Evolutionary conservation across 1,140 invertebrate genomes (phyloP), one percentile per base, ranked within the genome.

Genomic region (Drosophila sucinea): DNA sequence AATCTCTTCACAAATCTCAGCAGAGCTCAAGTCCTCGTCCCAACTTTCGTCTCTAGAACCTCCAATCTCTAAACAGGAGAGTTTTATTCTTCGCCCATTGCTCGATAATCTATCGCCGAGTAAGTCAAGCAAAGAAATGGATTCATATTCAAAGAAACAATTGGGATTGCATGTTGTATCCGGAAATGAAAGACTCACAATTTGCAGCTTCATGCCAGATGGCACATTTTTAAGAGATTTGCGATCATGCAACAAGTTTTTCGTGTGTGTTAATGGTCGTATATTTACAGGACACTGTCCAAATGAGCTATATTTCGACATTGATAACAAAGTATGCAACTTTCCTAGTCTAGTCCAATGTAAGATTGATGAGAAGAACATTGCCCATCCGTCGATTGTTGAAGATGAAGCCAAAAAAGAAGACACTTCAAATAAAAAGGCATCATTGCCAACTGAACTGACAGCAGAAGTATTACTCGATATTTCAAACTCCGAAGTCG

Each of bases 221-320:
- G 76, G 76, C 1, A 41, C 64, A 1, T 77, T 60, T n/a, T 5
- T 77, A 5, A 63, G 73, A 11, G 70, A 77, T 58, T 33, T 25
- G 0, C 60, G 63, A 25, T 56, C 44, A 2, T 77, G 73, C 38
- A 47, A 30, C 23, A 72, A 67, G 17, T 79, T 79, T 33, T 79
- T 57, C 17, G 55, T 76, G 17, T 79, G 76, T 54, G 44, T 60
- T 3, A 65, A 68, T 61, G 60, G 73, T 17, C 56, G n/a, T 4
- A 51, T 67, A 1, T 44, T 74, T 38, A 35, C 54, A 0, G 44
- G 67, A 11, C 51, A 60, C 6, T 77, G 75, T 11, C 71, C 75
- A 3, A 7, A 17, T 54, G 35, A 35, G 33, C 54, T 77, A 0
- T 62, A 74, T 25, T 77, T 77, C 11, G 75, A 77, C 27, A 44